Base-by-base conservation (phyloP, 2,888 invertebrate species). In the Ceraclea dissimilis region DNA sequence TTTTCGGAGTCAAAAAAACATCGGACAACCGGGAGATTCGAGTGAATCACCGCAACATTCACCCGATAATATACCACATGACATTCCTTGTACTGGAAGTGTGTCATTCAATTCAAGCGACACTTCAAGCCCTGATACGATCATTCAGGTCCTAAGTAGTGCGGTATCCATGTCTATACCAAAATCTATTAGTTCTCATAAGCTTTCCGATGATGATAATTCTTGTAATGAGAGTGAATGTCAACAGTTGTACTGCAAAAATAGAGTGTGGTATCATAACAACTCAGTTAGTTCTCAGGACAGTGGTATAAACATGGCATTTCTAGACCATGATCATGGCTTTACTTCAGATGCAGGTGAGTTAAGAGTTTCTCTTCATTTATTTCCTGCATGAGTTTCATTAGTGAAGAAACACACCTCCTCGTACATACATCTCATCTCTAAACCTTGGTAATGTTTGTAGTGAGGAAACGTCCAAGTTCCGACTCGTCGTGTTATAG, bases 201-300 rank as follows among this genome's bases (percentile, higher is more conserved):
- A 79, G 66, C 64, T 81, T 44, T 78, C 79, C 4, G 84, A 83
- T 51, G 82, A 82, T n/a, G 83, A 83, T 57, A 68, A 69, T 17
- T 69, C 64, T 44, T 79, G 78, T 62, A 70, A 68, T 26, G 77
- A 79, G 49, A 71, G 68, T 22, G 71, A 74, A 34, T 72, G 72
- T 65, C 71, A 74, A 73, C 79, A 75, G 62, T 75, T 26, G 60
- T 71, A 70, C 66, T 69, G 70, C 65, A 73, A 74, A 60, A 79
- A 83, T 58, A 79, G 82, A 64, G 76, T 77, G 21, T 81, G 84
- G 70, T 83, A 84, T 59, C 80, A 83, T 64, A 83, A 85, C 51
- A 82, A 83, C 58, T 84, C 85, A 54, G 79, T 85, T 52, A 86
- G 87, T 65, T 87, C 86, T 4, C 87, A 87, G 68, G 88, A 88